Conservation (phyloP, 2,113 vertebrate genomes). For the Catharus fuscescens region DNA sequence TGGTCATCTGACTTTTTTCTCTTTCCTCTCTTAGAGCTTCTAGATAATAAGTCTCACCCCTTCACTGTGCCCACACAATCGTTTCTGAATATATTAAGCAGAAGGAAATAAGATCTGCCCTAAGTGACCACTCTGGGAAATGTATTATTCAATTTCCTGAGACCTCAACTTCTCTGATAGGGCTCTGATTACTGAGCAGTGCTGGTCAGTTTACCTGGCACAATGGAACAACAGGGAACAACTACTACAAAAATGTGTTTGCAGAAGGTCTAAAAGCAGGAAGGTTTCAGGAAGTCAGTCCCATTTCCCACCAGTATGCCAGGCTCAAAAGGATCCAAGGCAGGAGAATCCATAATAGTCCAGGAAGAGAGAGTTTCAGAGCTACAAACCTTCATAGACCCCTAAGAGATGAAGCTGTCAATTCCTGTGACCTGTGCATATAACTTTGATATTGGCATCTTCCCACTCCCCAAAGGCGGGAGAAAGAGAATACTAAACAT, state of each 20-base stretch:
- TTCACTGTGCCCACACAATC: fast-evolving
- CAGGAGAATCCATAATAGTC: background rate
- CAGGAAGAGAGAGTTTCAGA: background rate
- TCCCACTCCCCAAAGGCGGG: background rate
- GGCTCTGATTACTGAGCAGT: background rate
- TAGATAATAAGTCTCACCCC: background rate
- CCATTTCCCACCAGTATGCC: background rate
- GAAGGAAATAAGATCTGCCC: background rate
- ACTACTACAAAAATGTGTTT: background rate
- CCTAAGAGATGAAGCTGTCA: background rate
- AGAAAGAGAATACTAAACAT: background rate
- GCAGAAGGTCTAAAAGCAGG: background rate
- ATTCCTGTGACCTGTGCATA: background rate
- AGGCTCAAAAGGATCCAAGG: background rate
- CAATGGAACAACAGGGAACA: background rate
- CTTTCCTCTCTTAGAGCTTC: background rate
- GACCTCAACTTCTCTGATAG: background rate
- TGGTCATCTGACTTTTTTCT: background rate
- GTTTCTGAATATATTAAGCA: background rate
- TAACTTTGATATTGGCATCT: background rate
- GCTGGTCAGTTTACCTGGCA: background rate
- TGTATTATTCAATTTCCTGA: background rate
- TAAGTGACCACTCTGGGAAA: background rate
- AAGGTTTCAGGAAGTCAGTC: background rate
- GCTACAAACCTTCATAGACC: background rate